phyloP scores from a whole-genome alignment of 2,113 vertebrate species.

The Lycaon pictus region DNA sequence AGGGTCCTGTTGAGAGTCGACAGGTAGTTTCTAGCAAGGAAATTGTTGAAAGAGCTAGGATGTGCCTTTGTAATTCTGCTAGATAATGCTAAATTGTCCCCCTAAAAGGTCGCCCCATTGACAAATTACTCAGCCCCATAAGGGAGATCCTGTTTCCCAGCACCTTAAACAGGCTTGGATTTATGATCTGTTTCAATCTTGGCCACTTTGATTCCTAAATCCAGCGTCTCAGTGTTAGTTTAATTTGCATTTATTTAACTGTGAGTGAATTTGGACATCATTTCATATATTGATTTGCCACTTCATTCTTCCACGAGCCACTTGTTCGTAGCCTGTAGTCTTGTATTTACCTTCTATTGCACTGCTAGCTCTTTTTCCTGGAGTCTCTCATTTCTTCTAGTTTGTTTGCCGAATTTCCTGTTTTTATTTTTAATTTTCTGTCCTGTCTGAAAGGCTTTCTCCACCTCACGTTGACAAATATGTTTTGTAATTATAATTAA shows the following conservation, averaged over 20 bases:
- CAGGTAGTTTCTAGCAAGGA: not conserved
- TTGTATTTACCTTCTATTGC: not conserved
- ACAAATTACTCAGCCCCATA: rapidly evolving
- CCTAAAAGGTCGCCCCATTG: not conserved
- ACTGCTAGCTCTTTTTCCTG: not conserved
- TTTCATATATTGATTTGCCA: not conserved
- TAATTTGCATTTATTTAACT: not conserved
- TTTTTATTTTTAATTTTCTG: not conserved
- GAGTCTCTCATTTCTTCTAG: not conserved
- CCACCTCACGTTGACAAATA: not conserved
- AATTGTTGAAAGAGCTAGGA: not conserved
- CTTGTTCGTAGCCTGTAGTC: not conserved
- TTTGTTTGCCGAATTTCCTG: not conserved
- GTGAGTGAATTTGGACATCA: not conserved
- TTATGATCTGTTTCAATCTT: not conserved
- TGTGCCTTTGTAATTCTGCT: not conserved
- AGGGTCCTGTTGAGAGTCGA: not conserved
- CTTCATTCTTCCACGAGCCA: not conserved
- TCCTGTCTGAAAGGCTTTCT: not conserved
- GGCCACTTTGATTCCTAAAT: not conserved
- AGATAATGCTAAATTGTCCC: not conserved
- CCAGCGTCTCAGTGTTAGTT: not conserved
- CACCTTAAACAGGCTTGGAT: rapidly evolving
- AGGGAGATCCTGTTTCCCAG: not conserved
- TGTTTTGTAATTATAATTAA: not conserved